phyloP scores from a whole-genome alignment of 1,140 invertebrate genomes.

The Drosophila sp. region DNA sequence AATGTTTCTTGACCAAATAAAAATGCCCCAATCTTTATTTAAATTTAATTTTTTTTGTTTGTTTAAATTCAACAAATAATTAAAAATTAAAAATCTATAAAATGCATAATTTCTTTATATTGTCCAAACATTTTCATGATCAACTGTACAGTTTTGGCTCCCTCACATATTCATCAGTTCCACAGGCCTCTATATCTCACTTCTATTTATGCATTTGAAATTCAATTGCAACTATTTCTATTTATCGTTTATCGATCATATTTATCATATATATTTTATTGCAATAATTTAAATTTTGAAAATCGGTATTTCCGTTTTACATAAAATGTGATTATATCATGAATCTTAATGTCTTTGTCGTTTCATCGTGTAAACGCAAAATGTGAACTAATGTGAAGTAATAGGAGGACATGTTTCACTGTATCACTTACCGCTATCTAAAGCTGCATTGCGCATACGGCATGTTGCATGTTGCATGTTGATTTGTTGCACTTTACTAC shows the following conservation, averaged over 20 bases:
- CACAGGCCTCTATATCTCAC: background rate
- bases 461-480: constrained; percentile 62
- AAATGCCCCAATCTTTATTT: too few species aligned
- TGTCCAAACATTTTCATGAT: background rate
- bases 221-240: background rate
- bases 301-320: too few species aligned
- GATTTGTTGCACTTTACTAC: background rate
- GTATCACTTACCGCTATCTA: background rate
- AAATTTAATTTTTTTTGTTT: too few species aligned
- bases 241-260: background rate
- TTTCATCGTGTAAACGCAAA: background rate
- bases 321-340: too few species aligned
- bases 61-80: too few species aligned
- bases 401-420: background rate
- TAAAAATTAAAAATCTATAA: too few species aligned
- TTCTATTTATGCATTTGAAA: background rate
- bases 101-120: too few species aligned
- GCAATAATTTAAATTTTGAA: too few species aligned
- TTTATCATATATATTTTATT: too few species aligned
- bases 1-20: too few species aligned
- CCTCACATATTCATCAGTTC: constrained; percentile 12
- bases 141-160: background rate
- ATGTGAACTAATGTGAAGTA: background rate
- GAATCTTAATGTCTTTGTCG: background rate
- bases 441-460: constrained; percentile 57